Evolutionary conservation across 2,797 vertebrate genomes (phyloP), one percentile per base, ranked within the genome.

Genomic region (Rostrhamus sociabilis): DNA sequence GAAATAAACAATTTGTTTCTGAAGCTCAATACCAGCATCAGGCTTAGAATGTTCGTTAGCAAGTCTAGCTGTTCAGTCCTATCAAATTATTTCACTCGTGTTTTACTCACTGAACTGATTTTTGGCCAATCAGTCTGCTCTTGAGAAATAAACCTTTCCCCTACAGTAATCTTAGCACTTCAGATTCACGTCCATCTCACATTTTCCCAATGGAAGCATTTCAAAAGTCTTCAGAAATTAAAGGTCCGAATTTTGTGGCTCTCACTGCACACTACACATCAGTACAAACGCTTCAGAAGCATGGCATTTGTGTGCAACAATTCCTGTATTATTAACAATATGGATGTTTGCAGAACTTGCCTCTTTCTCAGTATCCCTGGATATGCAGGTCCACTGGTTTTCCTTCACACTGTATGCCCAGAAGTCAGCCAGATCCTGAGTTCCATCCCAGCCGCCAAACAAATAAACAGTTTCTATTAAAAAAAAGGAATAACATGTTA

Each of bases 381-480:
- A 99, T 98, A 99, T 99, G 97, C 99, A 99, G 29, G 98, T 98
- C 99, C 99, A 99, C 93, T 99, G 99, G 98, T 99, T 99, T 92
- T 99, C 99, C 95, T 99, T 99, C 94, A 99, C 99, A 15, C 99
- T 99, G 97, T 99, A 99, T 0, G 99, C 99, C 99, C 99, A 99
- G 97, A 99, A 99, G 97, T 99, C 99, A 52, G 99, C 99, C 96
- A 99, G 98, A 97, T 99, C 99, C 97, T 99, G 99, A 31, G 99
- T 99, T 91, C 99, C 99, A 86, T 99, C 99, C 99, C 99, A 99
- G 97, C 99, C 99, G 53, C 99, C 99, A 86, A 99, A 99, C 97
- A 99, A 98, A 98, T 99, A 99, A 47, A 99, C 99, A 0, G 99
- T 99, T 98, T 99, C 99, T 99, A 60, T 84, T 32, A 42, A 93